A percentile compares a stretch with the other conserved stretches of the same genome.
phyloP scores from a whole-genome alignment of 2,113 vertebrate genomes.

The Thermophis baileyi region DNA sequence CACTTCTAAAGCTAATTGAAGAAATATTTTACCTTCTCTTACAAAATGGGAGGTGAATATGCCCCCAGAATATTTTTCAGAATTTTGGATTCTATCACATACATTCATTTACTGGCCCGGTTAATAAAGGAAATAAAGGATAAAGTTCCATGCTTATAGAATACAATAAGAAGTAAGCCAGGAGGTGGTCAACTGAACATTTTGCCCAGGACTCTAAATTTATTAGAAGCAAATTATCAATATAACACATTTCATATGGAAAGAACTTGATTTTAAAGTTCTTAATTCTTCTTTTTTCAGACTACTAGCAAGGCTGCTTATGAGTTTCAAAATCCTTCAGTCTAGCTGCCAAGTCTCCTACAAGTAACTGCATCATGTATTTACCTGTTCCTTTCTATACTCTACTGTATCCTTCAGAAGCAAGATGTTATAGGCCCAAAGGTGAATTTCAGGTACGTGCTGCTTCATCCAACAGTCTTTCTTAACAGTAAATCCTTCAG shows the following conservation, averaged over 20 bases:
- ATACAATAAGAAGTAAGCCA: background rate
- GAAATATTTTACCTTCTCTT: background rate
- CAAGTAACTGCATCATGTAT: background rate
- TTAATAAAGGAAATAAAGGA: background rate
- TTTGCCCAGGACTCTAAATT: background rate
- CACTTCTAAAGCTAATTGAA: background rate
- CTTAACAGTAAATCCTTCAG: background rate
- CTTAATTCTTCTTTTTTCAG: background rate
- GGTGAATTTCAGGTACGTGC: fast-evolving
- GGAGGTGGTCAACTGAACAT: background rate
- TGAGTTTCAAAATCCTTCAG: background rate
- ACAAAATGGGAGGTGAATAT: background rate
- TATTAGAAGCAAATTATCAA: background rate
- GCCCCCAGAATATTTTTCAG: background rate
- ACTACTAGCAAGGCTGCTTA: background rate
- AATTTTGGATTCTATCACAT: background rate
- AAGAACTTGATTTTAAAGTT: background rate
- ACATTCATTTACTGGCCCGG: background rate
- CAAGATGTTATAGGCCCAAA: background rate
- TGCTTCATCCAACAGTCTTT: background rate
- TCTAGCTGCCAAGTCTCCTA: background rate
- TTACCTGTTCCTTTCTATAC: background rate
- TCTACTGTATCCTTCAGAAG: background rate
- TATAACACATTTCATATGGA: background rate
- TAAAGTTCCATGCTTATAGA: background rate